These are phyloP conservation scores for Glyphotaelius pellucidus DNA, from an alignment of 2,888 invertebrate genomes.

Conservation along the genomic window DNA sequence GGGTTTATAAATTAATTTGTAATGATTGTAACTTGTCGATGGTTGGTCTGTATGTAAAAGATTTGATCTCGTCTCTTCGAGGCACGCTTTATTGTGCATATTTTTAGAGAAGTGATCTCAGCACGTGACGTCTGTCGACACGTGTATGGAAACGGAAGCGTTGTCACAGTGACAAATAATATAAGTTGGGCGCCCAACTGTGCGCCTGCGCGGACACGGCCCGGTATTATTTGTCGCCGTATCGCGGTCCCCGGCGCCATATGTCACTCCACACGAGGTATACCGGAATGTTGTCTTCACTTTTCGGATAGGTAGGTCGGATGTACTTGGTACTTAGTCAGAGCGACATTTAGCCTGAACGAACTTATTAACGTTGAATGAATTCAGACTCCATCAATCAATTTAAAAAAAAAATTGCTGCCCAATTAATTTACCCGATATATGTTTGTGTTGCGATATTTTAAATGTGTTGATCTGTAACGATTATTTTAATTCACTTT, in stretches of 20 bases:
- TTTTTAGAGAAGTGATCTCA: neutral
- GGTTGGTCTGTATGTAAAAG: too few relatives aligned
- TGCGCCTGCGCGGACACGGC: constrained; percentile 45
- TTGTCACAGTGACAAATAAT: constrained; percentile 72
- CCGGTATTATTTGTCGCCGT: constrained; percentile 26
- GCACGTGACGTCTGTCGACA: constrained; percentile 19
- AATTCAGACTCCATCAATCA: neutral
- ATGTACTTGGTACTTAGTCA: neutral
- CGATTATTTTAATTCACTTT: too few relatives aligned
- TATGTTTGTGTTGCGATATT: neutral
- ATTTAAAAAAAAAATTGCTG: neutral
- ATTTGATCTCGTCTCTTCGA: neutral
- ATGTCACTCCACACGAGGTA: constrained; percentile 51
- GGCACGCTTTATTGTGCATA: neutral
- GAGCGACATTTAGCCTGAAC: neutral
- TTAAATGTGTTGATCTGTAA: neutral
- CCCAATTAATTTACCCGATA: neutral
- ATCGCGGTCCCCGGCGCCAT: constrained; percentile 36
- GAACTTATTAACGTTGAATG: neutral
- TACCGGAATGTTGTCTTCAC: constrained; percentile 43
- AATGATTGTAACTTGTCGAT: too few relatives aligned
- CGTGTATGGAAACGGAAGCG: constrained; percentile 70
- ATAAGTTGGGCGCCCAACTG: constrained; percentile 65
- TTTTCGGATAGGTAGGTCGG: neutral
- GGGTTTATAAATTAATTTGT: too few relatives aligned